Conservation (phyloP, 2,797 vertebrate genomes). For the Cyclopterus lumpus region DNA sequence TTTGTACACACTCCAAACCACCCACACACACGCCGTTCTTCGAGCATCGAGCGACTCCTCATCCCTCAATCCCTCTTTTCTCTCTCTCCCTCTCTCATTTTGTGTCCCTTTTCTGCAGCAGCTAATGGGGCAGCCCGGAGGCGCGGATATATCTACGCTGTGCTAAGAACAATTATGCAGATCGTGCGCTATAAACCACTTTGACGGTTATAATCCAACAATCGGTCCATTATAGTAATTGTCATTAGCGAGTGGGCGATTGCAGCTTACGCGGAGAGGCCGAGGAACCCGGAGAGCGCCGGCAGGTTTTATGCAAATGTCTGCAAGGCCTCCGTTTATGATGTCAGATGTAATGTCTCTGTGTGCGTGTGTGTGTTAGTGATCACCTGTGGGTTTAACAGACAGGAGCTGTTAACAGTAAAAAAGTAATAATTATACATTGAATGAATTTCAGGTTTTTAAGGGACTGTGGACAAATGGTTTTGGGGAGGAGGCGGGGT, state of each 20-base stretch:
- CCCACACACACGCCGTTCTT: slow-evolving; percentile 72
- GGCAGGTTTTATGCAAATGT: slow-evolving; percentile 70
- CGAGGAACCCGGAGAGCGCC: slow-evolving; percentile 57
- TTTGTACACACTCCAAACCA: slow-evolving; percentile 43
- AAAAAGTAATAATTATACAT: neutral
- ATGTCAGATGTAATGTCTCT: slow-evolving; percentile 58
- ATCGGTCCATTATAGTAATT: slow-evolving; percentile 80
- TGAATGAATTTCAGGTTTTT: neutral
- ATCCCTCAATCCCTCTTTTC: slow-evolving; percentile 61
- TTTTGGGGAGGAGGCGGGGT: neutral
- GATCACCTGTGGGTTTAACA: slow-evolving; percentile 39
- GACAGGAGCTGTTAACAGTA: neutral
- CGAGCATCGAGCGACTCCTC: slow-evolving; percentile 50
- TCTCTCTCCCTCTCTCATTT: neutral
- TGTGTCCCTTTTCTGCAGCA: slow-evolving; percentile 21
- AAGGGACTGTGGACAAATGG: neutral
- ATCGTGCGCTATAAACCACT: slow-evolving; percentile 77
- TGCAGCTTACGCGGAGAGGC: slow-evolving; percentile 53
- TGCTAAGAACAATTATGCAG: slow-evolving; percentile 80
- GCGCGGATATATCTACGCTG: slow-evolving; percentile 26
- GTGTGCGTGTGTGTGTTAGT: slow-evolving; percentile 1
- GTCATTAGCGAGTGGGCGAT: slow-evolving; percentile 76
- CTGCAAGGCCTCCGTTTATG: slow-evolving; percentile 50
- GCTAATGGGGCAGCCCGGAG: slow-evolving; percentile 73
- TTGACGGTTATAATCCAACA: slow-evolving; percentile 75